Conservation (phyloP, 2,797 vertebrate species). For the Geotrypetes seraphini region DNA sequence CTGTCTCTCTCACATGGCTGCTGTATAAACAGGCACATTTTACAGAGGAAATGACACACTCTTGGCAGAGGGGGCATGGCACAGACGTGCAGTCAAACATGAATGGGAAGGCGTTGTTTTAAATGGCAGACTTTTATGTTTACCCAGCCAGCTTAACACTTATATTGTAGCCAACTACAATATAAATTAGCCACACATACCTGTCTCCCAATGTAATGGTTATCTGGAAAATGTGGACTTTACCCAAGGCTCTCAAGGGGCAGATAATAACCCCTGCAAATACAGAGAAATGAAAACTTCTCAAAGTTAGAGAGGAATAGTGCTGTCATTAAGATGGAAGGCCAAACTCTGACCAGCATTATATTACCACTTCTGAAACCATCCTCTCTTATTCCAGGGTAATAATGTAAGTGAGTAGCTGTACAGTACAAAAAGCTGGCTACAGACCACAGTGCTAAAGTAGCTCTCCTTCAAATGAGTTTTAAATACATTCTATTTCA, state of each 20-base stretch:
- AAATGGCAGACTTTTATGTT: conserved; percentile 64
- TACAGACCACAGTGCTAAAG: no score
- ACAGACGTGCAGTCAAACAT: conserved; percentile 56
- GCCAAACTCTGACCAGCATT: conserved; percentile 40
- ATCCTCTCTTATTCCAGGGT: no score
- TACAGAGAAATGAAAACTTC: conserved; percentile 42
- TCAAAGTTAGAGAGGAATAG: conserved; percentile 26
- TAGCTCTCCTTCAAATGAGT: no score
- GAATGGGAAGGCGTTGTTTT: conserved; percentile 73
- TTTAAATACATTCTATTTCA: no score
- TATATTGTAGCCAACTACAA: conserved; percentile 57
- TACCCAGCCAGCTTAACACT: conserved; percentile 57
- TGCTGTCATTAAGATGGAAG: conserved; percentile 40
- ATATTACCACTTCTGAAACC: conserved; percentile 29
- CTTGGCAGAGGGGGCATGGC: conserved; percentile 58
- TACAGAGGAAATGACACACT: conserved; percentile 79
- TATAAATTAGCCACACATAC: conserved; percentile 68
- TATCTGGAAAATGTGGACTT: conserved; percentile 52
- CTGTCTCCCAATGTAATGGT: conserved; percentile 55
- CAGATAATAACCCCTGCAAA: conserved; percentile 42
- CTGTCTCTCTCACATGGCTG: conserved; percentile 47
- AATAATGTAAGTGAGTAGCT: no score
- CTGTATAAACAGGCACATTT: conserved; percentile 57
- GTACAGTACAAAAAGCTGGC: no score
- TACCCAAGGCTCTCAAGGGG: conserved; percentile 52